Conservation (phyloP, 2,888 invertebrate genomes). For the Thymelicus sylvestris region DNA sequence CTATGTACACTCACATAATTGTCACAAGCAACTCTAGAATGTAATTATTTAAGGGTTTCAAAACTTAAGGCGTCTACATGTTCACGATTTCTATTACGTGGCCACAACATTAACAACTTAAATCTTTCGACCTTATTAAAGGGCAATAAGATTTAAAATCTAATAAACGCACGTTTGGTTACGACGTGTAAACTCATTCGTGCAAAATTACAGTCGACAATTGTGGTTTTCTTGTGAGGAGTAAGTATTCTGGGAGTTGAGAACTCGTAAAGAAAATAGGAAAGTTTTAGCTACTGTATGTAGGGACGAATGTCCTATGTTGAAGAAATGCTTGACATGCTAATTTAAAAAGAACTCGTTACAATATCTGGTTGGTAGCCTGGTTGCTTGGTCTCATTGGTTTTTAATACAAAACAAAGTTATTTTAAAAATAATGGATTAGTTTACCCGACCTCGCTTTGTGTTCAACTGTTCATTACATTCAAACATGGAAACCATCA, state of each 20-base stretch:
- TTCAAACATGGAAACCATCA: too few relatives aligned
- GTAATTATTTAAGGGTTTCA: slow-evolving; percentile 40
- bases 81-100: slow-evolving; percentile 69
- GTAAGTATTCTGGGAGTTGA: slow-evolving; percentile 51
- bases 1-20: slow-evolving; percentile 22
- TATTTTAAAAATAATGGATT: too few relatives aligned
- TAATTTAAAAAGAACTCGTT: too few relatives aligned
- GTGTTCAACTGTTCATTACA: too few relatives aligned
- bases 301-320: too few relatives aligned
- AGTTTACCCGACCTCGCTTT: too few relatives aligned
- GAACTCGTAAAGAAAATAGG: slow-evolving; percentile 17
- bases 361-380: too few relatives aligned
- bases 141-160: slow-evolving; percentile 43
- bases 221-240: slow-evolving; percentile 58
- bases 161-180: not conserved
- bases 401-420: too few relatives aligned
- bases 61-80: slow-evolving; percentile 48
- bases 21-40: slow-evolving; percentile 19
- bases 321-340: not conserved
- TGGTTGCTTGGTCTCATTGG: too few relatives aligned
- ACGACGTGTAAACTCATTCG: slow-evolving; percentile 67
- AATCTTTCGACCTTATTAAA: slow-evolving; percentile 43
- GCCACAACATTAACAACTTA: slow-evolving; percentile 49
- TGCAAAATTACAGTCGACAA: slow-evolving; percentile 66
- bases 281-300: not conserved